A percentile compares a stretch with the other conserved stretches of the same genome.
These are phyloP conservation scores for Dallia pectoralis DNA, from an alignment of 2,797 vertebrate species.

Conservation along the genomic window DNA sequence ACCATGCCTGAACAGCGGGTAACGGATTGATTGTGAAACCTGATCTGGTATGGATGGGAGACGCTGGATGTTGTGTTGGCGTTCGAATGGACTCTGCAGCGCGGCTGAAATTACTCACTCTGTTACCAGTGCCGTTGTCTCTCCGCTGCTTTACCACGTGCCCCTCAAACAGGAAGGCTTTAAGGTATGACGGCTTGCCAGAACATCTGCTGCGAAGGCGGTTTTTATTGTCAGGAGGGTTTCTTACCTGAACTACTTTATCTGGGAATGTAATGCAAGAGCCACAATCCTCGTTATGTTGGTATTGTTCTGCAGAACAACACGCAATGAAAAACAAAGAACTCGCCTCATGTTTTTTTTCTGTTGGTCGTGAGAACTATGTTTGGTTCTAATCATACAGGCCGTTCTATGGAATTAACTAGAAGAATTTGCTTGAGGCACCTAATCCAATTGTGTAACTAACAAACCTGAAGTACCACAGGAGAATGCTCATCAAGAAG, in stretches of 20 bases:
- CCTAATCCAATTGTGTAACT: neutral
- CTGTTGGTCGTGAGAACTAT: neutral
- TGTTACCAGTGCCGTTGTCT: constrained; percentile 50
- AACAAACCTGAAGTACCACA: constrained; percentile 37
- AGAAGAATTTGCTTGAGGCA: neutral
- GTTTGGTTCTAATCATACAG: neutral
- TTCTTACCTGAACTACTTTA: constrained; percentile 13
- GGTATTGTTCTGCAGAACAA: no score
- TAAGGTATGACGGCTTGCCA: constrained; percentile 19
- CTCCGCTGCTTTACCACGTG: constrained; percentile 39
- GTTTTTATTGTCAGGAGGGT: constrained; percentile 34
- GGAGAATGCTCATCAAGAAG: constrained; percentile 48
- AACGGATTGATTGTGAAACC: constrained; percentile 60
- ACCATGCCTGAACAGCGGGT: constrained; percentile 59
- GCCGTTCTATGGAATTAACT: neutral
- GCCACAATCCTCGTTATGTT: neutral
- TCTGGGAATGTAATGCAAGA: constrained; percentile 2
- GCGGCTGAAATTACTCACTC: constrained; percentile 61
- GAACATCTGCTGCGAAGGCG: constrained; percentile 15
- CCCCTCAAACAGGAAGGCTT: constrained; percentile 40
- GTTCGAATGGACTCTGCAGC: constrained; percentile 63
- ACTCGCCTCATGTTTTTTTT: neutral
- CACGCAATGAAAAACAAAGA: neutral
- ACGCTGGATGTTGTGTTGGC: constrained; percentile 67
- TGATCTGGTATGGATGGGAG: constrained; percentile 65